Percentiles rank a stretch among this genome's conserved stretches.
phyloP scores from a whole-genome alignment of 2,888 invertebrate species.

The Aspidiotus destructor region DNA sequence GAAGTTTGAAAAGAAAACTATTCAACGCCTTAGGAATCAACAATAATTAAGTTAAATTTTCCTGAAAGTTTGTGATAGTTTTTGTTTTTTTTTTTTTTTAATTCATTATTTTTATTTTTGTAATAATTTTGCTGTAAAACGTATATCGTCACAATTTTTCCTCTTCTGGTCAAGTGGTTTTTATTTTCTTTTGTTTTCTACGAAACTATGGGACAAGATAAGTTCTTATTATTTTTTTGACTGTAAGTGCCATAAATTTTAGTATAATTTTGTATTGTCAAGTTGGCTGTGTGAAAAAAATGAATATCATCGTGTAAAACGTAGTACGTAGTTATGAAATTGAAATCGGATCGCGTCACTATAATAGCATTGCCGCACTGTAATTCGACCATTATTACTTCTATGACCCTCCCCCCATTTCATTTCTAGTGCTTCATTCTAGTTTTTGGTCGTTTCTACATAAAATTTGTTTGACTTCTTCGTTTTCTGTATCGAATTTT shows the following conservation, averaged over 20 bases:
- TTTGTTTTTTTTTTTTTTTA: constrained; percentile 6
- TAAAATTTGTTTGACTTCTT: neutral
- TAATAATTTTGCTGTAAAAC: too few relatives aligned
- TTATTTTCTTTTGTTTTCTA: constrained; percentile 3
- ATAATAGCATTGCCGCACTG: too few relatives aligned
- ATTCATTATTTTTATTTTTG: neutral
- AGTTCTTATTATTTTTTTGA: neutral
- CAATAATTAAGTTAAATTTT: constrained; percentile 41
- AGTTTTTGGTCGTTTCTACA: neutral
- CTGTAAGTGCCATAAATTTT: neutral
- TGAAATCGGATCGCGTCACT: too few relatives aligned
- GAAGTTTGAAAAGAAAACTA: constrained; percentile 74
- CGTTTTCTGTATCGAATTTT: neutral
- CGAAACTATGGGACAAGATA: neutral
- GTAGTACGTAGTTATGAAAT: too few relatives aligned
- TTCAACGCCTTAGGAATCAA: constrained; percentile 65
- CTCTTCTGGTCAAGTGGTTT: too few relatives aligned
- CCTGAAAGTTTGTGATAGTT: constrained; percentile 1
- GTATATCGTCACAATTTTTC: too few relatives aligned
- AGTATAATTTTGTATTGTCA: constrained; percentile 1
- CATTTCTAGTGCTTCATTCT: too few relatives aligned
- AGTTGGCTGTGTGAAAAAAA: constrained; percentile 3
- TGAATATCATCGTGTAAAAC: neutral
- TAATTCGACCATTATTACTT: too few relatives aligned
- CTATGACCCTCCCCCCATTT: too few relatives aligned